Percentiles rank a stretch among this genome's conserved stretches.
These are phyloP conservation scores for Cardiocondyla obscurior DNA, from an alignment of 1,140 invertebrate species.

Conservation along the genomic window DNA sequence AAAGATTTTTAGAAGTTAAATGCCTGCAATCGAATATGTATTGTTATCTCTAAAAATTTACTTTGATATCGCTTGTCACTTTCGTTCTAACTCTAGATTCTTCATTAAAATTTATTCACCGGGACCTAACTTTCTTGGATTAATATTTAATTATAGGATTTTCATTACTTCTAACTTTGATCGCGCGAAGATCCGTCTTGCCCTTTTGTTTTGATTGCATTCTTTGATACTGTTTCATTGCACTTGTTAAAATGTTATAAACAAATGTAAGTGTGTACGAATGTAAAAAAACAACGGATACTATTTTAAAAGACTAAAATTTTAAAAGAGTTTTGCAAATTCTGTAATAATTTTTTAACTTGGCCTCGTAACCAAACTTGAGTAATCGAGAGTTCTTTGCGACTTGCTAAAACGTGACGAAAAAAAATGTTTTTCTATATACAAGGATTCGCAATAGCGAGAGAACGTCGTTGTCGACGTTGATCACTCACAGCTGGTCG, in stretches of 20 bases:
- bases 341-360: not conserved
- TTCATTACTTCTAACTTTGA: constrained; percentile 49
- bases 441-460: constrained; percentile 52
- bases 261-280: not conserved
- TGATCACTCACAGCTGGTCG: constrained; percentile 27
- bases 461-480: constrained; percentile 46
- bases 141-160: not conserved
- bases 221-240: constrained; percentile 1
- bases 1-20: not conserved
- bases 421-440: constrained; percentile 43
- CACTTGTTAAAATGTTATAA: not conserved
- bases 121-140: not conserved
- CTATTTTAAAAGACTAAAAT: constrained; percentile 1
- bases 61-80: constrained; percentile 29
- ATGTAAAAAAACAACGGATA: no score
- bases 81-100: not conserved
- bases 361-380: not conserved
- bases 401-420: constrained; percentile 32
- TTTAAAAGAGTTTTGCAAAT: not conserved
- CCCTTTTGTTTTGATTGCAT: constrained; percentile 36
- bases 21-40: not conserved
- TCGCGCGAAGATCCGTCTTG: constrained; percentile 14
- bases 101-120: not conserved
- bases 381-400: constrained; percentile 37
- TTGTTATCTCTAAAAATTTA: not conserved